Conservation (phyloP, 2,113 vertebrate species). For the Mormyrus iriodes region DNA sequence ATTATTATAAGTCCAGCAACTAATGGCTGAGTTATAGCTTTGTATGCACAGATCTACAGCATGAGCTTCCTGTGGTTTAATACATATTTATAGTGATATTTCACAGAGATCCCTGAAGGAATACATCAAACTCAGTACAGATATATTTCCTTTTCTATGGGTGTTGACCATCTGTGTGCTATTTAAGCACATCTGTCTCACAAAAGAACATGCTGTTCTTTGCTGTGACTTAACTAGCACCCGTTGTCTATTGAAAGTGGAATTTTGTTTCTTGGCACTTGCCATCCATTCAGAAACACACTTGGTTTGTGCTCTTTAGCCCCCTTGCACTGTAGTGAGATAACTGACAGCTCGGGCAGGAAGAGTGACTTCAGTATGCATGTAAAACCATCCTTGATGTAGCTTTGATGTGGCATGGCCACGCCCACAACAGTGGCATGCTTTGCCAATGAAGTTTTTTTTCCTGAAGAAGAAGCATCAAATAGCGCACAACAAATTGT, state of each 20-base stretch:
- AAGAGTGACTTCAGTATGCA: neutral
- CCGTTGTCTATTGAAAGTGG: neutral
- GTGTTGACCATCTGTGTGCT: neutral
- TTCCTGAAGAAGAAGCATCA: neutral
- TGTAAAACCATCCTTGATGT: neutral
- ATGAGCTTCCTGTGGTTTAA: conserved; percentile 7
- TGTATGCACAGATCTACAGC: neutral
- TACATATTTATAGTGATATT: conserved; percentile 29
- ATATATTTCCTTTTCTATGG: neutral
- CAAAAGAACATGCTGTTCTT: neutral
- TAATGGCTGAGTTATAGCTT: neutral
- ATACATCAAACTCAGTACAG: neutral
- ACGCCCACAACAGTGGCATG: neutral
- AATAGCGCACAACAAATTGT: neutral
- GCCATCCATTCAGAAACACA: neutral
- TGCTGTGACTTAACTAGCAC: neutral
- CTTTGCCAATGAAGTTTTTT: neutral
- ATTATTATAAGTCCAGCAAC: conserved; percentile 11
- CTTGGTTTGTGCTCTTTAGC: neutral
- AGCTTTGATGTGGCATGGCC: neutral
- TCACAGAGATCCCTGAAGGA: neutral
- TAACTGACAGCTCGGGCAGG: neutral
- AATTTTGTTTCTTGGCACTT: neutral
- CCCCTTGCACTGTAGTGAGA: neutral
- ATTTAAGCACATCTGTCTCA: conserved; percentile 1